Base-by-base conservation (phyloP, 2,888 invertebrate species). In the Amiota mariae region DNA sequence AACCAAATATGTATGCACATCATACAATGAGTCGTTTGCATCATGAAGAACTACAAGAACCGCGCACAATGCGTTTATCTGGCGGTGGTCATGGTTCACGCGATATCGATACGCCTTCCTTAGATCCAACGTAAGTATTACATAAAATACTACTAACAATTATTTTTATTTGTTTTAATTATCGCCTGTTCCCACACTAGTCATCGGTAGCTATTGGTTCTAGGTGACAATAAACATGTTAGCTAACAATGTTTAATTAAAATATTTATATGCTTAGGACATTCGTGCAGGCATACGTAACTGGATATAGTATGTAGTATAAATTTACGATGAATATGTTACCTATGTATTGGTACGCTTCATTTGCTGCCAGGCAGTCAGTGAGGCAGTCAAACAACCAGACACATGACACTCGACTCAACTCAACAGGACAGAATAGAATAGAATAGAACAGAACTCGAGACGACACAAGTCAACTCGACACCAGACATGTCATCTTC, bases 121-220 rank as follows among this genome's bases (percentile, higher is more conserved):
- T 87, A 51, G 90, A 90, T 80, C 90, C 90, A 76, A 89, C 87
- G 90, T 90, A 81, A 88, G 89, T 87, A 72, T 8, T 12, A 11
- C 1, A 4, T 36, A 36, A 11, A 11, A 10, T 24, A 24, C 24
- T 36, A 36, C 36, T 36, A 24, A 36, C 36, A 36, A 36, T 36
- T 36, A 36, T 36, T 0, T 36, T 2, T 36, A 36, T 36, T 36
- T 36, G 1, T 1, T 36, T 63, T 63, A 24, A 46, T 63, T 63
- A 46, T 36, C 9, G 63, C 2, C 18, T 18, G 4, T 9, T 3
- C 15, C 2, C 15, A 18, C 36, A 36, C 8, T 36, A 36, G 36
- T 6, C 36, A 36, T 36, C 6, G 36, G 36, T 36, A 8, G 59
- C 59, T 20, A 57, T 10, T n/a, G 57, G 13, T 48, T 51, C 18